A percentile compares a stretch with the other conserved stretches of the same genome.
These are phyloP conservation scores for Sylvietta virens DNA, from an alignment of 2,113 vertebrate species.

Conservation along the genomic window DNA sequence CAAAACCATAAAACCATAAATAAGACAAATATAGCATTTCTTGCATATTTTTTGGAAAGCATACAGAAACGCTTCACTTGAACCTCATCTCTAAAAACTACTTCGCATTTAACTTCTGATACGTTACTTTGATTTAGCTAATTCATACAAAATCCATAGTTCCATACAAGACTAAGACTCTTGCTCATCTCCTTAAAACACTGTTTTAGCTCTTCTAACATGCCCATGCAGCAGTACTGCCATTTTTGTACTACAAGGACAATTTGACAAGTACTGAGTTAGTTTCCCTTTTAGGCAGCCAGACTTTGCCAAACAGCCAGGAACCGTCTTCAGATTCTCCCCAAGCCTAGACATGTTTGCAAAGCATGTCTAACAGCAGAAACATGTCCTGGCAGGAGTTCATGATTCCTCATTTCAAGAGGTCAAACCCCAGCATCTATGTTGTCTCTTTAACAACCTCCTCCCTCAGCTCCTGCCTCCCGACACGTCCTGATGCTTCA, in stretches of 20 bases:
- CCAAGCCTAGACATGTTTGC: not conserved
- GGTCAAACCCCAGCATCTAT: not conserved
- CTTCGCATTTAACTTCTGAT: not conserved
- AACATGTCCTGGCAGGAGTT: slow-evolving; percentile 3
- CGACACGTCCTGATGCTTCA: not conserved
- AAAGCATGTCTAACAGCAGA: not conserved
- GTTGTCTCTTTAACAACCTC: not conserved
- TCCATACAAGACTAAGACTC: not conserved
- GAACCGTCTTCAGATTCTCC: not conserved
- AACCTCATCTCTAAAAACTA: not conserved
- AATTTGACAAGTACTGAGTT: not conserved
- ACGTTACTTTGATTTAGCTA: not conserved
- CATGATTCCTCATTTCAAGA: not conserved
- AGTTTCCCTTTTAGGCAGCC: not conserved
- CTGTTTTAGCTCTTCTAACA: not conserved
- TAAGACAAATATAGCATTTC: not conserved
- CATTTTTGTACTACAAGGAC: not conserved
- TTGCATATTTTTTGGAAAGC: not conserved
- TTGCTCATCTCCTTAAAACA: not conserved
- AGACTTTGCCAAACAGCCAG: not conserved
- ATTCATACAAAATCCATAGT: not conserved
- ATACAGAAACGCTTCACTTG: not conserved
- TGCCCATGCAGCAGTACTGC: not conserved
- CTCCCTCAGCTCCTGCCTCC: not conserved
- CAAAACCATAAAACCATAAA: not conserved